phyloP scores from a whole-genome alignment of 2,888 invertebrate species.

The Bembecia ichneumoniformis region DNA sequence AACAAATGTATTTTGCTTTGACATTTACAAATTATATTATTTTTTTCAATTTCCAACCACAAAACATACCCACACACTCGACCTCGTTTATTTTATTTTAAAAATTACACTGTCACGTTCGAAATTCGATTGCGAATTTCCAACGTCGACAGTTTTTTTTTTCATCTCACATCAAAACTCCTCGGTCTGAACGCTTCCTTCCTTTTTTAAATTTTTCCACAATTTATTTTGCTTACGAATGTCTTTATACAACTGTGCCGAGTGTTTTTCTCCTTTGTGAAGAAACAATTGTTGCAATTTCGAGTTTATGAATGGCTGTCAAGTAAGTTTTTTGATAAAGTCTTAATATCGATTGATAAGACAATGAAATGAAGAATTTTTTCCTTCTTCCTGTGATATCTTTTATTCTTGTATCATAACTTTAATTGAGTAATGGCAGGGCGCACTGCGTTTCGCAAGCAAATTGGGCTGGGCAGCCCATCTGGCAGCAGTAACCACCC shows the following conservation, averaged over 20 bases:
- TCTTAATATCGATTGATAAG: no score
- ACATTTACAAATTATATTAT: not conserved
- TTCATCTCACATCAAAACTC: not conserved
- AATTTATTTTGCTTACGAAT: not conserved
- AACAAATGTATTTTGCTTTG: conserved; percentile 5
- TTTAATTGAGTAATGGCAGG: no score
- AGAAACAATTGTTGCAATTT: conserved; percentile 19
- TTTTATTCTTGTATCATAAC: no score
- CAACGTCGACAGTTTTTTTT: conserved; percentile 9
- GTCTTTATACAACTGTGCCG: not conserved
- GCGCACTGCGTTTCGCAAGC: no score
- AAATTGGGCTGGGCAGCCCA: no score
- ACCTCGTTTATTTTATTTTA: not conserved
- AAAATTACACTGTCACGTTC: not conserved
- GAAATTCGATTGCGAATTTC: conserved; percentile 8
- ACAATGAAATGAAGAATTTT: no score
- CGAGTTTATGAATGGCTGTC: conserved; percentile 22
- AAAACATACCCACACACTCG: not conserved
- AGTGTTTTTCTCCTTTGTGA: conserved; percentile 1
- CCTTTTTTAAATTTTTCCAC: not conserved
- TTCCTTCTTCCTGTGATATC: no score
- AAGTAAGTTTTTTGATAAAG: conserved; percentile 20
- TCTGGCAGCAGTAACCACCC: no score
- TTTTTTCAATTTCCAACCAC: not conserved
- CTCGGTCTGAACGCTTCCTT: not conserved